A percentile compares a stretch with the other conserved stretches of the same genome.
Conservation (phyloP, 2,113 vertebrate species). For the Poeciliopsis retropinna region DNA sequence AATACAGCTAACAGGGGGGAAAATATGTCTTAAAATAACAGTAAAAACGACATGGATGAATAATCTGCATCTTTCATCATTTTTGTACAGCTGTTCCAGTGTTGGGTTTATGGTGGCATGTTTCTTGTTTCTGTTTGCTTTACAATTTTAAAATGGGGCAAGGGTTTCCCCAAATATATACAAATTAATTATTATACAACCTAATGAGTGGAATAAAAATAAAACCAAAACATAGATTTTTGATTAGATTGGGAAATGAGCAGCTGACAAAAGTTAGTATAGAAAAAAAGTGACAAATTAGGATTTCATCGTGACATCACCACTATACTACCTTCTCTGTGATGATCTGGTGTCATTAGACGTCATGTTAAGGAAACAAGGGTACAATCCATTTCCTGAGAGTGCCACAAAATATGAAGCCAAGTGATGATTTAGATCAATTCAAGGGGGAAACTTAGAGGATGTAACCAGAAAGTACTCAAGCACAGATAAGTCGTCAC, state of each 20-base stretch:
- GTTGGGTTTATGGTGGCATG: background rate
- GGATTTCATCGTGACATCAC: background rate
- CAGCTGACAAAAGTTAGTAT: background rate
- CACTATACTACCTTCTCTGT: background rate
- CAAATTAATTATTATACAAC: background rate
- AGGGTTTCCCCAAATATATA: background rate
- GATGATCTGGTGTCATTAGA: constrained; percentile 16
- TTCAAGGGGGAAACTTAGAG: constrained; percentile 41
- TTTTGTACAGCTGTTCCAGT: constrained; percentile 3
- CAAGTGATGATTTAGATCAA: constrained; percentile 40
- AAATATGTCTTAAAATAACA: constrained; percentile 32
- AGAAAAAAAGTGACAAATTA: background rate
- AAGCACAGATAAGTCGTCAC: constrained; percentile 56
- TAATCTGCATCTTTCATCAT: constrained; percentile 47
- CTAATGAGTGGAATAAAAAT: too few relatives aligned
- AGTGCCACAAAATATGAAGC: constrained; percentile 25
- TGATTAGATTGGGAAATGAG: background rate
- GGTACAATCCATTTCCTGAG: constrained; percentile 26
- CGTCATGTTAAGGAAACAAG: constrained; percentile 25
- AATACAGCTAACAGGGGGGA: constrained; percentile 19
- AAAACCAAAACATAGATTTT: background rate
- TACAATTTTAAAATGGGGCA: too few relatives aligned
- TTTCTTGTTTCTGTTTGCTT: background rate
- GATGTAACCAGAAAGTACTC: constrained; percentile 39
- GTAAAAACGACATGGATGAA: constrained; percentile 30